A percentile compares a stretch with the other conserved stretches of the same genome.
phyloP scores from a whole-genome alignment of 1,140 invertebrate species.

The Dufourea novaeangliae region DNA sequence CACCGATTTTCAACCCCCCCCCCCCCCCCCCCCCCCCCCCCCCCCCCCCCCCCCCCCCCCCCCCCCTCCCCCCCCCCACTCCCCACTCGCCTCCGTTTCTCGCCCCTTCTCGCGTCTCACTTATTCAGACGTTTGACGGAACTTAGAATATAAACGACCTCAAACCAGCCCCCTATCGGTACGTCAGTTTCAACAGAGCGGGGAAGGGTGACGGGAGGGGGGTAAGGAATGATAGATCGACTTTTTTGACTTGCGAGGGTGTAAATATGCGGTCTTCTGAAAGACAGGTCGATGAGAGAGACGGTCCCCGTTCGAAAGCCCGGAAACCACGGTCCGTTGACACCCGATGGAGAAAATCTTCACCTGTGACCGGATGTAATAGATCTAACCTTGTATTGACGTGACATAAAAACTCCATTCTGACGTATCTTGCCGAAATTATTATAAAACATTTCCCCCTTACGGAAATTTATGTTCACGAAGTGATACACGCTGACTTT shows the following conservation, averaged over 20 bases:
- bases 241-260: conserved; percentile 58
- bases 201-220: no score
- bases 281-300: conserved; percentile 48
- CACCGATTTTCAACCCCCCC: neutral
- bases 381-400: neutral
- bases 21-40: neutral
- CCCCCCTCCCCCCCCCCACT: conserved; percentile 14
- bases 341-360: neutral
- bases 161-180: conserved; percentile 53
- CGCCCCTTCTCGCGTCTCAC: conserved; percentile 34
- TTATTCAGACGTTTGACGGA: conserved; percentile 66
- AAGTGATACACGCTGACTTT: no score
- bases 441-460: no score
- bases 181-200: conserved; percentile 65
- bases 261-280: conserved; percentile 56
- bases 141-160: conserved; percentile 70
- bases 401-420: no score
- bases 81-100: conserved; percentile 15
- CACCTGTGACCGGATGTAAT: no score
- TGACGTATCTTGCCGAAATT: no score
- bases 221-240: conserved; percentile 71
- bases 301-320: conserved; percentile 15
- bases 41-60: neutral
- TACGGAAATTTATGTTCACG: no score
- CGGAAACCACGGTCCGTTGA: neutral